Conservation (phyloP, 2,113 vertebrate species). For the Haemorhous mexicanus region DNA sequence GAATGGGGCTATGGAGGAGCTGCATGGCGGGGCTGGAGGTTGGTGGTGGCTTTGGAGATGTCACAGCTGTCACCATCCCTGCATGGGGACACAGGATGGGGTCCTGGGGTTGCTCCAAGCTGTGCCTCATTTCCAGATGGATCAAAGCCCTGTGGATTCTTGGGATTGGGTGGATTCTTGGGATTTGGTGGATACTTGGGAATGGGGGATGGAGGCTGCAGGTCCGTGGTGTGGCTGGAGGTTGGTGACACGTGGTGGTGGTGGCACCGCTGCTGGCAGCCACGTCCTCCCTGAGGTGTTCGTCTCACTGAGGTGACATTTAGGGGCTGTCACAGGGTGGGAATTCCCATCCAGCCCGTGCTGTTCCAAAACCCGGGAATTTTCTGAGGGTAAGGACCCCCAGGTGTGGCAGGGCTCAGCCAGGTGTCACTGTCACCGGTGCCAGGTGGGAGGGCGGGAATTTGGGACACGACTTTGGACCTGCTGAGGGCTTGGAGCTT, state of each 20-base stretch:
- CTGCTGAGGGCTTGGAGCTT: not conserved
- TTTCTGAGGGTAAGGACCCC: rapidly evolving
- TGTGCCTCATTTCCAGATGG: too few species aligned
- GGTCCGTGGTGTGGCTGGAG: not conserved
- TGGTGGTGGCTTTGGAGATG: not conserved
- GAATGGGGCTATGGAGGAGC: too few species aligned
- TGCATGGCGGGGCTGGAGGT: not conserved
- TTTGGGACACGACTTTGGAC: rapidly evolving
- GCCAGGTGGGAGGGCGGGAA: not conserved
- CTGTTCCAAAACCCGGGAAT: not conserved
- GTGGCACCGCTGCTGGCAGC: rapidly evolving
- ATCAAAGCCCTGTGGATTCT: too few species aligned
- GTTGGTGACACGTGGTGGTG: not conserved
- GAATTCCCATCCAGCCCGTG: not conserved
- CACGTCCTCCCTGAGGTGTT: rapidly evolving
- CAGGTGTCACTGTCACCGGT: not conserved
- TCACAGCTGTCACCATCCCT: too few species aligned
- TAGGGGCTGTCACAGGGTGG: not conserved
- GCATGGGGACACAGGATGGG: too few species aligned
- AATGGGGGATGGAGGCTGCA: not conserved
- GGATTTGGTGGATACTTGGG: too few species aligned
- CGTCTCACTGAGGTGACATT: rapidly evolving
- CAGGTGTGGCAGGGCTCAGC: not conserved
- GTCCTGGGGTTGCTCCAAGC: rapidly evolving
- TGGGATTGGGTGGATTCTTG: too few species aligned